Percentiles rank a stretch among this genome's conserved stretches.
Evolutionary conservation across 2,888 invertebrate genomes (phyloP).

Genomic region (Drosophila limbata): DNA sequence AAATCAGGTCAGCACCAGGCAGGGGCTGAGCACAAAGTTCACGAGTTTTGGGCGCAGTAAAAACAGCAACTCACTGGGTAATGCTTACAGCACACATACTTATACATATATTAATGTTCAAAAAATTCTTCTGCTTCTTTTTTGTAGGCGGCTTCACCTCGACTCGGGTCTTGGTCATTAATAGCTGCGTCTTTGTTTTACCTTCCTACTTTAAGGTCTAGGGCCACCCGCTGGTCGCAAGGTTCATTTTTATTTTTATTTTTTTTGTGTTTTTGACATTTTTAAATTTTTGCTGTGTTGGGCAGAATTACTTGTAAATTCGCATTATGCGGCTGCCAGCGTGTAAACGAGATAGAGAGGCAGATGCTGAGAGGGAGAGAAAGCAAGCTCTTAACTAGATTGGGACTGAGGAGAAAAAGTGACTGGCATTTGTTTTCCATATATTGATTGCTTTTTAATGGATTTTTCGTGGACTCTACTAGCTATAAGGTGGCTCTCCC

Average conservation of each 20-base stretch:
- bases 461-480: slow-evolving; percentile 66
- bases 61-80: slow-evolving; percentile 70
- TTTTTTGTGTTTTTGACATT: slow-evolving; percentile 72
- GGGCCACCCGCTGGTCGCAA: slow-evolving; percentile 47
- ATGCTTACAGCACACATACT: slow-evolving; percentile 30
- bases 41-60: slow-evolving; percentile 40
- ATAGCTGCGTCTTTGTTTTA: slow-evolving; percentile 41
- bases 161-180: slow-evolving; percentile 53
- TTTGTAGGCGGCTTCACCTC: slow-evolving; percentile 39
- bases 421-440: slow-evolving; percentile 78
- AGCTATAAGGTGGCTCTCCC: slow-evolving; percentile 55
- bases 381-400: slow-evolving; percentile 65
- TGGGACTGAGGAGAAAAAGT: slow-evolving; percentile 47
- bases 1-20: slow-evolving; percentile 76
- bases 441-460: slow-evolving; percentile 81
- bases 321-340: slow-evolving; percentile 55
- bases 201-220: slow-evolving; percentile 38
- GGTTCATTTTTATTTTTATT: slow-evolving; percentile 68
- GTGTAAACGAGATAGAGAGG: background rate
- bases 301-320: slow-evolving; percentile 76
- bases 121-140: slow-evolving; percentile 16
- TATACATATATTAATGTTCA: slow-evolving; percentile 1
- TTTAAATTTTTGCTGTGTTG: slow-evolving; percentile 64
- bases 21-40: slow-evolving; percentile 30
- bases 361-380: background rate